Evolutionary conservation across 2,888 invertebrate species (phyloP), one percentile per base, ranked within the genome.

Genomic region (Drosophila infuscata): DNA sequence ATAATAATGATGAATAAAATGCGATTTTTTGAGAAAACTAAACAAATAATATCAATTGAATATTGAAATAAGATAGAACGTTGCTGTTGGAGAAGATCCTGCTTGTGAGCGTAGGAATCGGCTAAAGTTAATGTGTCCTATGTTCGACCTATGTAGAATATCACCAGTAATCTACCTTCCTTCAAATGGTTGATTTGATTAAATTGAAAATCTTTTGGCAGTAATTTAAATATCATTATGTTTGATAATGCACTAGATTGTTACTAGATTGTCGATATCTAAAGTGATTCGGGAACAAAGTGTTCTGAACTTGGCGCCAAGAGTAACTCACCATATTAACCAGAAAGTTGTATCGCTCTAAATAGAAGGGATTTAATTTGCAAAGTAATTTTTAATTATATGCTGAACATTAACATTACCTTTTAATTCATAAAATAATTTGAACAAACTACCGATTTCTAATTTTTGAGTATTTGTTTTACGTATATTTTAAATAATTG

Each of bases 1-100:
- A 71, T 75, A 77, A 74, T 80, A 76, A 57, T 59, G 53, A 80
- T 81, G 71, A 88, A 88, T 83, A 83, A 83, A 83, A 68, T 70
- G 61, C 74, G 69, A 88, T 77, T 82, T 88, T 80, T 88, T 77
- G 86, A 79, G 80, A 64, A 76, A 70, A 35, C 68, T 11, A 63
- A 66, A 48, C 33, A 20, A 4, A 63, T 38, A n/a, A 35, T 30
- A 46, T 46, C 15, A 20, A 25, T 25, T 20, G 7, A 15, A 46
- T 3, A 46, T 25, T 15, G 2, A 15, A 15, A 0, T 46, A 46
- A 2, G 7, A 46, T 12, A 20, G 12, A 46, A 20, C 20, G 46
- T 20, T 20, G 20, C 20, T 20, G 20, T 25, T 25, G 15, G 8
- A 8, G 15, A 25, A 15, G 15, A 46, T 46, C 15, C 7, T 20